Evolutionary conservation across 2,888 invertebrate species (phyloP).

Genomic region (Ennomos fuscantarius): DNA sequence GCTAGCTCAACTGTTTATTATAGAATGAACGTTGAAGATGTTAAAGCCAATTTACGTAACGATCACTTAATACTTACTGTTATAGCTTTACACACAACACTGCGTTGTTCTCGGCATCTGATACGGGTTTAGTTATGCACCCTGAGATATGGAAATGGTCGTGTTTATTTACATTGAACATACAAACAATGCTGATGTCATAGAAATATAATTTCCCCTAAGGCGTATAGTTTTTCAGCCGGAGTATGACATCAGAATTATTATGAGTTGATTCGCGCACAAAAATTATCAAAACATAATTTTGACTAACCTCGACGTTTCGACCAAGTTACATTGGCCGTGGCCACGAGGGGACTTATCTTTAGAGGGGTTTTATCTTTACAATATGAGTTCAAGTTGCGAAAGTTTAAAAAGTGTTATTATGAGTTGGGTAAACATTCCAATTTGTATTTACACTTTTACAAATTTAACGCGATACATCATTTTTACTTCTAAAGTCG

Average conservation of each 20-base stretch:
- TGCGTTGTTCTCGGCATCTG: constrained; percentile 34
- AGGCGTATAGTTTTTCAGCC: constrained; percentile 10
- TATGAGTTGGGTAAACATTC: not conserved
- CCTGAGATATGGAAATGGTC: constrained; percentile 27
- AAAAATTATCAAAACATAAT: too few species aligned
- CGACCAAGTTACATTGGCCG: too few species aligned
- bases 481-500: too few species aligned
- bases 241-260: constrained; percentile 7
- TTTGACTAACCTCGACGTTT: too few species aligned
- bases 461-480: too few species aligned
- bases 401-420: too few species aligned
- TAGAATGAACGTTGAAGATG: constrained; percentile 32
- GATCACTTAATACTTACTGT: constrained; percentile 34
- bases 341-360: too few species aligned
- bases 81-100: constrained; percentile 33
- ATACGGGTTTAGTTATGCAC: constrained; percentile 28
- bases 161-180: constrained; percentile 27
- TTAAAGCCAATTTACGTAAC: constrained; percentile 35
- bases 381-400: too few species aligned
- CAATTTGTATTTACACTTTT: too few species aligned
- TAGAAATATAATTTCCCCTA: too few species aligned
- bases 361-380: too few species aligned
- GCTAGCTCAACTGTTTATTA: constrained; percentile 18
- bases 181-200: constrained; percentile 14
- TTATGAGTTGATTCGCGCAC: too few species aligned